Evolutionary conservation across 2,888 invertebrate genomes (phyloP).

Genomic region (Diachrysia chrysitis): DNA sequence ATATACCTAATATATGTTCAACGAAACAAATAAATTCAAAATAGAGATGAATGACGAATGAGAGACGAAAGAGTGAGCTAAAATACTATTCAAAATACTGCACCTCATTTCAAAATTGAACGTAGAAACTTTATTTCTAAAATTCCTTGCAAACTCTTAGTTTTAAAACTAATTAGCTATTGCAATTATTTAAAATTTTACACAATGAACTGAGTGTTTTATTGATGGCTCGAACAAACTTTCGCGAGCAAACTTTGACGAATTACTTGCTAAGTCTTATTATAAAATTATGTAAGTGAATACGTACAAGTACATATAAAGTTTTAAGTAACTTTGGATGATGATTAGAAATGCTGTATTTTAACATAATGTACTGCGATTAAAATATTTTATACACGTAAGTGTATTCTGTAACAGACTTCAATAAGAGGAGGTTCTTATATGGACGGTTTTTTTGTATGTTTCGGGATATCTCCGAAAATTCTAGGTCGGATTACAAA

Average conservation of each 20-base stretch:
- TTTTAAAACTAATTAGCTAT: slow-evolving; percentile 1
- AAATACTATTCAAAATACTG: neutral
- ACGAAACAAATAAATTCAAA: neutral
- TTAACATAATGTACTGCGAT: neutral
- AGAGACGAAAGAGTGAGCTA: neutral
- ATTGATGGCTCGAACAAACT: slow-evolving; percentile 55
- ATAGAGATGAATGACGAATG: too few relatives aligned
- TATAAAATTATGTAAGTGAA: slow-evolving; percentile 49
- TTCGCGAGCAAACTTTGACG: slow-evolving; percentile 59
- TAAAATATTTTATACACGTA: neutral
- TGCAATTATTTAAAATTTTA: slow-evolving; percentile 5
- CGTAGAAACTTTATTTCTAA: neutral
- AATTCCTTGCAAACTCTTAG: neutral
- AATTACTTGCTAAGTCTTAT: slow-evolving; percentile 48
- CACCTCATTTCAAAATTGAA: slow-evolving; percentile 4
- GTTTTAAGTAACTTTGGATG: slow-evolving; percentile 5
- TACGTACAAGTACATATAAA: slow-evolving; percentile 22
- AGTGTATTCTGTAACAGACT: too few relatives aligned
- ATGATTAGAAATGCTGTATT: neutral
- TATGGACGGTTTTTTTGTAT: too few relatives aligned
- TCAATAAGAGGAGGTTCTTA: too few relatives aligned
- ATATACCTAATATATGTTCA: too few relatives aligned
- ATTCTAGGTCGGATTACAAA: too few relatives aligned
- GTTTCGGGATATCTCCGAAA: too few relatives aligned
- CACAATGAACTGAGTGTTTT: slow-evolving; percentile 47